Conservation (phyloP, 2,888 invertebrate genomes). For the Torymus auratus region DNA sequence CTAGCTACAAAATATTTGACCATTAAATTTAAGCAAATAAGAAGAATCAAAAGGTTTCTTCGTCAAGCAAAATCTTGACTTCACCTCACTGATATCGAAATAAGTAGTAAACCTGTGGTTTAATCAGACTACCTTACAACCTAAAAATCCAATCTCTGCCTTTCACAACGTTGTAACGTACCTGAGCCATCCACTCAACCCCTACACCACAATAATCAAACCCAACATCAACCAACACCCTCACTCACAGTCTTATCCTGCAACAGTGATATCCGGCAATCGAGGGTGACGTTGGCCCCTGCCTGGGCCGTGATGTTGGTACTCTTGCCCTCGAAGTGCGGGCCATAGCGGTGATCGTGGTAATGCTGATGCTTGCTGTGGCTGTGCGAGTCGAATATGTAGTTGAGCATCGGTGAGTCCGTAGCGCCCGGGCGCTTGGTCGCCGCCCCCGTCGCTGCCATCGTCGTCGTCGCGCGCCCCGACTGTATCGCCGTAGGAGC, state of each 20-base stretch:
- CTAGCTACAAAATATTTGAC: too few species aligned
- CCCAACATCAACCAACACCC: too few species aligned
- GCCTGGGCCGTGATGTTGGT: slow-evolving; percentile 86
- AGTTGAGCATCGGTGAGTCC: slow-evolving; percentile 85
- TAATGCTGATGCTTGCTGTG: slow-evolving; percentile 85
- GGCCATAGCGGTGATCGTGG: slow-evolving; percentile 82
- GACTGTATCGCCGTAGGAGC: slow-evolving; percentile 38
- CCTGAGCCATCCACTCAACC: too few species aligned
- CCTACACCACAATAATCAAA: too few species aligned
- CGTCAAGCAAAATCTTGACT: too few species aligned
- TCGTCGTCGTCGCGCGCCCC: slow-evolving; percentile 61
- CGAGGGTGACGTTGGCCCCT: slow-evolving; percentile 84
- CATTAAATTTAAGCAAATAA: too few species aligned
- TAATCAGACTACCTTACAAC: too few species aligned
- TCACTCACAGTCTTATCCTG: slow-evolving; percentile 85
- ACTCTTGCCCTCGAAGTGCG: slow-evolving; percentile 84
- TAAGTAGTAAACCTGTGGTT: too few species aligned
- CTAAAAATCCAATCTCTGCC: too few species aligned
- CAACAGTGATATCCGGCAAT: slow-evolving; percentile 85
- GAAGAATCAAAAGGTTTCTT: too few species aligned
- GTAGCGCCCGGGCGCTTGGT: slow-evolving; percentile 72
- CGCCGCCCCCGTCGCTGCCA: slow-evolving; percentile 56
- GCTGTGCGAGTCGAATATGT: slow-evolving; percentile 85
- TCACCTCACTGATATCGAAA: too few species aligned
- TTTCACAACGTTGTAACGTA: too few species aligned